These are phyloP conservation scores for Vireo altiloquus DNA, from an alignment of 2,113 vertebrate species.

Conservation along the genomic window DNA sequence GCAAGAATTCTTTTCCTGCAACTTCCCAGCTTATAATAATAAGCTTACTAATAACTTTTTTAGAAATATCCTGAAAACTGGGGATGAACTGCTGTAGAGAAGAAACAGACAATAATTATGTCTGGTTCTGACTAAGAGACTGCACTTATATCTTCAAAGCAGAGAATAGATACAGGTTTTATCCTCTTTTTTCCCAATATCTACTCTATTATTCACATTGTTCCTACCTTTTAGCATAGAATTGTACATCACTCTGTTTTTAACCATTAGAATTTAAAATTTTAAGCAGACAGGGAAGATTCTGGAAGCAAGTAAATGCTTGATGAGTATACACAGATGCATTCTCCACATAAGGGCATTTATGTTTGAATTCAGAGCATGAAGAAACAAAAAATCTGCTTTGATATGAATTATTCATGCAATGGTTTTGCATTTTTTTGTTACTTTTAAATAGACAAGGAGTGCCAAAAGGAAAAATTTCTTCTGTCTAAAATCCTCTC, in stretches of 20 bases:
- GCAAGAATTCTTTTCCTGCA: neutral
- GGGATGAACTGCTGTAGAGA: neutral
- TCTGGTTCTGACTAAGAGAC: neutral
- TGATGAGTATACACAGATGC: neutral
- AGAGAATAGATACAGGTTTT: neutral
- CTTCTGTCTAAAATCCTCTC: neutral
- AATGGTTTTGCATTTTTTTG: neutral
- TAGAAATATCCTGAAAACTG: neutral
- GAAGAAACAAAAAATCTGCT: neutral
- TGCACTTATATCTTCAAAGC: neutral
- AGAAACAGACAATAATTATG: neutral
- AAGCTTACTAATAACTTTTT: neutral
- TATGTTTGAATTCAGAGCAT: neutral
- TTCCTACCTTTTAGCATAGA: neutral
- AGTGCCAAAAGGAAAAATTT: neutral
- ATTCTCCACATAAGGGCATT: neutral
- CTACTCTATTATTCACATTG: neutral
- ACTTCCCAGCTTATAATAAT: neutral
- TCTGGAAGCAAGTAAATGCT: neutral
- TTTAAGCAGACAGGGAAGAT: neutral
- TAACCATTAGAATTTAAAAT: neutral
- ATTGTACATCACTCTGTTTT: neutral
- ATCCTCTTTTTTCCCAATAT: neutral
- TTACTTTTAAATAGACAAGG: neutral
- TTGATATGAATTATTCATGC: neutral